These are phyloP conservation scores for Lithophane leautieri DNA, from an alignment of 2,888 invertebrate genomes.

Conservation along the genomic window DNA sequence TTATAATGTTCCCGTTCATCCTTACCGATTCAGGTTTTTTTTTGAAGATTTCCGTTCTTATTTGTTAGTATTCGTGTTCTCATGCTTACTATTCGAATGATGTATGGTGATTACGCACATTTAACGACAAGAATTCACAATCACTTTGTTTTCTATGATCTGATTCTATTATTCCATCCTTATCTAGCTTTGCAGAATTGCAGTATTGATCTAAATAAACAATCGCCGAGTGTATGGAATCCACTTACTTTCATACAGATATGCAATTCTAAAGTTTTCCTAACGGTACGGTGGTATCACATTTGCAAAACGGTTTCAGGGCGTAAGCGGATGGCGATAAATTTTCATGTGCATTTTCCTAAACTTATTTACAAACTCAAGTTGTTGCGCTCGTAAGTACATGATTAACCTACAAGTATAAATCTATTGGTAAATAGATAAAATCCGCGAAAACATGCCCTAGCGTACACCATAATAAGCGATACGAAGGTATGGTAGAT, in stretches of 20 bases:
- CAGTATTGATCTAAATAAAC: constrained; percentile 33
- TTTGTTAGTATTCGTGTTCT: background rate
- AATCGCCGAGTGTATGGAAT: background rate
- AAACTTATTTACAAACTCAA: constrained; percentile 28
- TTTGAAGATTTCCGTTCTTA: constrained; percentile 18
- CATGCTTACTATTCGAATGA: constrained; percentile 18
- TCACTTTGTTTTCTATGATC: constrained; percentile 19
- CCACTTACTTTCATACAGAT: background rate
- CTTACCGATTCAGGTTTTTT: constrained; percentile 14
- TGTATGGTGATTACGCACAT: constrained; percentile 24
- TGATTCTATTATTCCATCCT: constrained; percentile 21
- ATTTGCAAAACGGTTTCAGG: constrained; percentile 25
- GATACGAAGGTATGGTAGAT: constrained; percentile 66
- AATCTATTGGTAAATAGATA: constrained; percentile 63
- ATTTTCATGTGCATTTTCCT: constrained; percentile 42
- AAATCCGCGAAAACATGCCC: constrained; percentile 66
- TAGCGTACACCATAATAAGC: constrained; percentile 61
- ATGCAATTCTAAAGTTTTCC: constrained; percentile 32
- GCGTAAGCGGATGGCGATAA: background rate
- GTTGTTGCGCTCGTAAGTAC: constrained; percentile 39
- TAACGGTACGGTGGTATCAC: constrained; percentile 11
- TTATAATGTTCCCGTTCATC: background rate
- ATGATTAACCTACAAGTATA: constrained; percentile 56
- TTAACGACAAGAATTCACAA: constrained; percentile 23
- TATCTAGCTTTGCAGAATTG: constrained; percentile 7